These are phyloP conservation scores for Myathropa florea DNA, from an alignment of 2,888 invertebrate genomes.

Conservation along the genomic window DNA sequence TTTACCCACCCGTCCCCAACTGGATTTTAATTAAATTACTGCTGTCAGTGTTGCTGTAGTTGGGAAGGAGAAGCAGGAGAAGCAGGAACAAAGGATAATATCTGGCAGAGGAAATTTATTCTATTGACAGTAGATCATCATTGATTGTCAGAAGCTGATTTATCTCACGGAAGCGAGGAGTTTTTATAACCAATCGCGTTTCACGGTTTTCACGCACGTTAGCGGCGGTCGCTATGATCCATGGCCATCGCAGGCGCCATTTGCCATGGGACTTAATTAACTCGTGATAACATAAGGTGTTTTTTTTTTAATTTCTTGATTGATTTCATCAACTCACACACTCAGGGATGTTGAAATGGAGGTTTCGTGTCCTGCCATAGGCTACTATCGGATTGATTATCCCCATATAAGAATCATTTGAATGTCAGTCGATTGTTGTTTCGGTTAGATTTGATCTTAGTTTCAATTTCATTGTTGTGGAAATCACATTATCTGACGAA, in stretches of 20 bases:
- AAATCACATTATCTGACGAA: too few species aligned
- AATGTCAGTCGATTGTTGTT: too few species aligned
- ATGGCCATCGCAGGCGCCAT: neutral
- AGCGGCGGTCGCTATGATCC: neutral
- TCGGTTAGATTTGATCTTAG: too few species aligned
- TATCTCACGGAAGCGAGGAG: slow-evolving; percentile 4
- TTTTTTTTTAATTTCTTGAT: neutral
- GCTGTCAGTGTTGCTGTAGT: neutral
- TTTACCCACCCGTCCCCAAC: neutral
- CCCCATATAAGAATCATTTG: neutral
- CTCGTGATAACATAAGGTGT: neutral
- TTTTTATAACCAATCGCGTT: slow-evolving; percentile 13
- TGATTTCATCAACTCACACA: neutral
- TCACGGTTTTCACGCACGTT: neutral
- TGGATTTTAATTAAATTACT: slow-evolving; percentile 47
- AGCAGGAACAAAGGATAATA: slow-evolving; percentile 16
- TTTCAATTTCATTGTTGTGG: too few species aligned
- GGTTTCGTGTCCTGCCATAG: neutral
- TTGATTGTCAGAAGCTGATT: slow-evolving; percentile 1
- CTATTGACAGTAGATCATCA: slow-evolving; percentile 41
- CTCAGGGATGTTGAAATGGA: neutral
- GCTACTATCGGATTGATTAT: neutral
- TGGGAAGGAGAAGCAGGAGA: neutral
- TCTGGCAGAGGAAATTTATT: slow-evolving; percentile 4
- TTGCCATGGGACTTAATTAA: neutral